These are phyloP conservation scores for Vombatus ursinus DNA, from an alignment of 2,113 vertebrate species.

Conservation along the genomic window DNA sequence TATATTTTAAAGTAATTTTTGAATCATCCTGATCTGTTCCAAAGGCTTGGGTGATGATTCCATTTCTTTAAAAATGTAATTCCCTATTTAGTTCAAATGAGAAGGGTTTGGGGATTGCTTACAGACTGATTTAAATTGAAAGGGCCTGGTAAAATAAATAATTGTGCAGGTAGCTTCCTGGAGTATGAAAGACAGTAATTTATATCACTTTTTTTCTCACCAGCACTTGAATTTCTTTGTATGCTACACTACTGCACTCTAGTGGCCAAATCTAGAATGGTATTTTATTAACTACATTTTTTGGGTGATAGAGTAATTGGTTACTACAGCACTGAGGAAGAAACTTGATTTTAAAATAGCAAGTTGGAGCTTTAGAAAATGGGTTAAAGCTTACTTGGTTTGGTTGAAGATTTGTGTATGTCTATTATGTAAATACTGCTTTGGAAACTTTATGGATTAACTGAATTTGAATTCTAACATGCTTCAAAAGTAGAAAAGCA, in stretches of 20 bases:
- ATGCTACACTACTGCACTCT: constrained; percentile 66
- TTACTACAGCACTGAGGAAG: constrained; percentile 6
- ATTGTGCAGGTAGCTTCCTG: neutral
- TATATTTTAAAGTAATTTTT: neutral
- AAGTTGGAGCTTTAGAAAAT: constrained; percentile 12
- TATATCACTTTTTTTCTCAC: neutral
- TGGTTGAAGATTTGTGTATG: constrained; percentile 28
- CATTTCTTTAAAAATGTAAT: neutral
- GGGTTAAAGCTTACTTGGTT: constrained; percentile 13
- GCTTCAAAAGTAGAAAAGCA: constrained; percentile 10
- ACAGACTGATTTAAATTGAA: neutral
- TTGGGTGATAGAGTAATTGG: neutral
- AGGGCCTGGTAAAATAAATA: neutral
- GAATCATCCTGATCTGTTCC: neutral
- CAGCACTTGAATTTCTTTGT: constrained; percentile 14
- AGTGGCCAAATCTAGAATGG: constrained; percentile 61
- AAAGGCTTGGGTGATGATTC: neutral
- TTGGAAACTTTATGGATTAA: neutral
- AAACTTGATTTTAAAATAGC: constrained; percentile 34
- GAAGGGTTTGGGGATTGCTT: neutral
- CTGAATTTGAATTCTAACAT: constrained; percentile 14
- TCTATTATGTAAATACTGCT: neutral
- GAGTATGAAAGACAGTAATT: neutral
- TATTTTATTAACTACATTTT: constrained; percentile 48
- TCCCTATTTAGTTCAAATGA: neutral